phyloP scores from a whole-genome alignment of 2,113 vertebrate genomes.

The Hippolais icterina region DNA sequence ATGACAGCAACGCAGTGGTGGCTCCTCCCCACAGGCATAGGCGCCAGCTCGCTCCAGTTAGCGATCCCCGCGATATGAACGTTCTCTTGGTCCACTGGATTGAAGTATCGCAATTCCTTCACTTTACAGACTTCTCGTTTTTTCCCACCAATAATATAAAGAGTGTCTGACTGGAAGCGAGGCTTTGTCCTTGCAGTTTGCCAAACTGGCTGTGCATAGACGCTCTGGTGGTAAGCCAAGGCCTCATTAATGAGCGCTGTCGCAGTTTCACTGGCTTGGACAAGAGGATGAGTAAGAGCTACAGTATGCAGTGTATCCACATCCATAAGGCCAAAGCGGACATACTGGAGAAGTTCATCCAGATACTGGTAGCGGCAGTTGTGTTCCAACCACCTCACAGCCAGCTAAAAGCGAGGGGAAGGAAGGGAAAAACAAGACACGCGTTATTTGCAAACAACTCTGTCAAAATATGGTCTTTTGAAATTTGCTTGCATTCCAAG shows the following conservation, averaged over 20 bases:
- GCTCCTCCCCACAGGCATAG: conserved; percentile 91
- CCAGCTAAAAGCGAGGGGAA: conserved; percentile 77
- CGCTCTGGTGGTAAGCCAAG: conserved; percentile 88
- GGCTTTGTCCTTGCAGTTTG: conserved; percentile 89
- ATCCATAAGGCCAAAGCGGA: conserved; percentile 95
- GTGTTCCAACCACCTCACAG: conserved; percentile 92
- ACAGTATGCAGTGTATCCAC: conserved; percentile 85
- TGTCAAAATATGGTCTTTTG: not conserved
- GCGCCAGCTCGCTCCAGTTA: conserved; percentile 91
- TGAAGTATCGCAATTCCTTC: conserved; percentile 91
- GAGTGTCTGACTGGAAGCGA: conserved; percentile 90
- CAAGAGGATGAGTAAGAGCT: conserved; percentile 83
- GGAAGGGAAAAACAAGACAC: conserved; percentile 11
- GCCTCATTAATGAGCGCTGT: conserved; percentile 89
- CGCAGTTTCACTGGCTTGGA: conserved; percentile 84
- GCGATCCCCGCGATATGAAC: conserved; percentile 85
- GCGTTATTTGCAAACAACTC: not conserved
- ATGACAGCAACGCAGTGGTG: conserved; percentile 96
- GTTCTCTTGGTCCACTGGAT: conserved; percentile 86
- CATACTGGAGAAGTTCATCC: conserved; percentile 90
- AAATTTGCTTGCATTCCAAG: not conserved
- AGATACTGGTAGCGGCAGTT: conserved; percentile 90
- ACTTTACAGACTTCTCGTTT: conserved; percentile 92
- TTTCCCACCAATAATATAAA: conserved; percentile 91
- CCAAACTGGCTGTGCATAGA: conserved; percentile 90